Evolutionary conservation across 1,140 invertebrate species (phyloP), one percentile per base, ranked within the genome.

Genomic region (Trichonephila clavata): DNA sequence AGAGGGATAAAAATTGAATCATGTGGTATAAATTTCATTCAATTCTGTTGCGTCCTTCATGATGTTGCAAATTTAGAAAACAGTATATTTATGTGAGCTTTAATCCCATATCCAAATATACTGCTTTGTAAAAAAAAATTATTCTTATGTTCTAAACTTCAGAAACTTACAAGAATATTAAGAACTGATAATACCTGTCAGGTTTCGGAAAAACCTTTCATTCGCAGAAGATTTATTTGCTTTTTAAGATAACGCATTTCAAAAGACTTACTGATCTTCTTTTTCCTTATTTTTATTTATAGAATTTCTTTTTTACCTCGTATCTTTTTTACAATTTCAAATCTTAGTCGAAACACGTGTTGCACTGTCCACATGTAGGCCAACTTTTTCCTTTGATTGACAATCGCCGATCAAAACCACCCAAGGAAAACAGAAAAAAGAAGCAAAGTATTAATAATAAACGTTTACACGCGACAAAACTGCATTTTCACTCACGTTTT

Each of bases 271-370:
- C 24, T 32, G 68, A 20, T 71, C 4, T 71, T 24, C 68, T 71
- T 32, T n/a, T 71, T 71, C 68, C 68, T 71, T 32, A 16, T 71
- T 71, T 27, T 71, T 71, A 63, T 63, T 14, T 71, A 71, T 71
- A n/a, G 27, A 21, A 20, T 18, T 21, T 20, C 32, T 39, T 21
- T 63, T 63, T 63, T 18, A 20, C 16, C 21, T 21, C 50, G 50
- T 7, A 20, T 63, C 0, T 32, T 61, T 16, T 71, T 6, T 1
- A 63, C 24, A 32, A 16, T 27, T 71, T 5, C 5, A 16, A 71
- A 39, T 71, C 24, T 27, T 27, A 24, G 1, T 13, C 68, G 68
- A 32, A 63, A 63, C 68, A 71, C 68, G 68, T 71, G 68, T 27
- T 71, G 68, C n/a, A 71, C n/a, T 27, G 27, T 14, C 16, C 68